A percentile compares a stretch with the other conserved stretches of the same genome.
These are phyloP conservation scores for Fratercula arctica DNA, from an alignment of 2,797 vertebrate species.

Conservation along the genomic window DNA sequence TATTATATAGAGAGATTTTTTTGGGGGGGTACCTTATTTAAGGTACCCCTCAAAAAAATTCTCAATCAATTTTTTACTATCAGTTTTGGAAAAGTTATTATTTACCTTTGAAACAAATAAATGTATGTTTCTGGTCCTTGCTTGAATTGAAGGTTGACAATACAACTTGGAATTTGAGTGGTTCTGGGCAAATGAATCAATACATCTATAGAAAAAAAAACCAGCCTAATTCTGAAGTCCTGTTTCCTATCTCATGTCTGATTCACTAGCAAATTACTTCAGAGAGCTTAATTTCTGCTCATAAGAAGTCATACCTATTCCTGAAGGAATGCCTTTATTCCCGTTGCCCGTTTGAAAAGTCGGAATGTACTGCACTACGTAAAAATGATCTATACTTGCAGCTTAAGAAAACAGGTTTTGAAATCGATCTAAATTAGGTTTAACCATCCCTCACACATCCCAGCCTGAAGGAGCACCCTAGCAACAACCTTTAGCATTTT, in stretches of 20 bases:
- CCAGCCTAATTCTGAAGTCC: neutral
- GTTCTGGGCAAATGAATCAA: neutral
- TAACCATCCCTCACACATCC: neutral
- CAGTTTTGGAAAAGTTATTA: neutral
- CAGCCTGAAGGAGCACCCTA: slow-evolving; percentile 20
- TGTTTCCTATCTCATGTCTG: neutral
- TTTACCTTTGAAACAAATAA: neutral
- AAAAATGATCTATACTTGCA: neutral
- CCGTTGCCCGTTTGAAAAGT: neutral
- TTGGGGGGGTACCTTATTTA: neutral
- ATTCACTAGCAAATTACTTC: neutral
- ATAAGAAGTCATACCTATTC: neutral
- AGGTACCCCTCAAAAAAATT: neutral
- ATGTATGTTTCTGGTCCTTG: neutral
- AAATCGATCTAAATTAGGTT: slow-evolving; percentile 31
- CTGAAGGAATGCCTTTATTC: slow-evolving; percentile 1
- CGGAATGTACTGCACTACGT: neutral
- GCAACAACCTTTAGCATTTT: slow-evolving; percentile 33
- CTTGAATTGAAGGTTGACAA: neutral
- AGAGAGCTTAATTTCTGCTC: neutral
- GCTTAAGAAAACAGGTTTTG: neutral
- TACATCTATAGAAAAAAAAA: neutral
- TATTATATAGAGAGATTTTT: neutral
- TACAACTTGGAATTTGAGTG: neutral
- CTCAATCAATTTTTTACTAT: neutral